Conservation (phyloP, 1,140 invertebrate species). For the Melipona quadrifasciata region DNA sequence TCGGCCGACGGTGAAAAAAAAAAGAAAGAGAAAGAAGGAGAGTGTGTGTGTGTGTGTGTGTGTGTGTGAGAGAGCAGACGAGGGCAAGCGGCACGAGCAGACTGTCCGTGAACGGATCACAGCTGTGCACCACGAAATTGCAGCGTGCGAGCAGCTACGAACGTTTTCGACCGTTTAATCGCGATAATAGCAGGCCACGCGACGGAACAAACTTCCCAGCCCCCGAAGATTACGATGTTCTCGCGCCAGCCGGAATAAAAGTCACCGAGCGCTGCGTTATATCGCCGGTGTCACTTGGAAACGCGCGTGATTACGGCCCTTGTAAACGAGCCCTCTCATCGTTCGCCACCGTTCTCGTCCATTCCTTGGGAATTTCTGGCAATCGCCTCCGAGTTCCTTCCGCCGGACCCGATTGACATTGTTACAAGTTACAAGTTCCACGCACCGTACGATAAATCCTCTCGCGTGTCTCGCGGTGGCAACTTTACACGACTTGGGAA, state of each 20-base stretch:
- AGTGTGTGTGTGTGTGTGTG: not conserved
- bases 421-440: not conserved
- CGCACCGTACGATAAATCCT: not conserved
- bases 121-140: slow-evolving; percentile 66
- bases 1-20: not conserved
- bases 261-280: slow-evolving; percentile 17
- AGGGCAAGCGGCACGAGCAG: slow-evolving; percentile 57
- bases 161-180: slow-evolving; percentile 50
- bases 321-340: not conserved
- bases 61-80: slow-evolving; percentile 13
- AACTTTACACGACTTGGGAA: not conserved
- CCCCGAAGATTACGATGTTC: slow-evolving; percentile 40
- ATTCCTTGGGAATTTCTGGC: not conserved
- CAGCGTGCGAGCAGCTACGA: slow-evolving; percentile 38
- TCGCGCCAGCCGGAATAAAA: not conserved
- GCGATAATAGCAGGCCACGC: slow-evolving; percentile 46
- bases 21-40: too few relatives aligned
- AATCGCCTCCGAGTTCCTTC: not conserved
- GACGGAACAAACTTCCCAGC: slow-evolving; percentile 49
- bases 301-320: slow-evolving; percentile 17
- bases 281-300: slow-evolving; percentile 6
- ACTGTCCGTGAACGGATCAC: slow-evolving; percentile 58
- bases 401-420: not conserved
- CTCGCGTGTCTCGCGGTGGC: not conserved
- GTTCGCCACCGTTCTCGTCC: slow-evolving; percentile 19